These are phyloP conservation scores for Spondyliosoma cantharus DNA, from an alignment of 2,797 vertebrate genomes.

Conservation along the genomic window DNA sequence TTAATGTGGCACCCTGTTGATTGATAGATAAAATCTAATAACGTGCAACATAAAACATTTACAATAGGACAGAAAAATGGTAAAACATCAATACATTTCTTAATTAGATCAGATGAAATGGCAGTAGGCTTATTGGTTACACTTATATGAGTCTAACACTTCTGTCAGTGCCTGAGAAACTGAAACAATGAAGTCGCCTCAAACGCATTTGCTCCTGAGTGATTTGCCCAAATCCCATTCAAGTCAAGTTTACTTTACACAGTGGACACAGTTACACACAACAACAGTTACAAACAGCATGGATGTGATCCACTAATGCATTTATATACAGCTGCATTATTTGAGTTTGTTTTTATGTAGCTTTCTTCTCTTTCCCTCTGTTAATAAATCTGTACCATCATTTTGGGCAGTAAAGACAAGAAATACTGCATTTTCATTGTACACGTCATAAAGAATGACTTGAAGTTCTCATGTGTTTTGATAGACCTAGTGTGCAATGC, in stretches of 20 bases:
- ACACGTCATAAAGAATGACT: slow-evolving; percentile 1
- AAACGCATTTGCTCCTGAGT: slow-evolving; percentile 1
- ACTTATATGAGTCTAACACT: not conserved
- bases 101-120: not conserved
- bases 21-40: slow-evolving; percentile 27
- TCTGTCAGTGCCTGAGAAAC: not conserved
- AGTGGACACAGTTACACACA: slow-evolving; percentile 7
- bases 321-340: slow-evolving; percentile 28
- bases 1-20: slow-evolving; percentile 21
- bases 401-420: not conserved
- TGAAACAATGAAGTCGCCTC: not conserved
- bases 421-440: not conserved
- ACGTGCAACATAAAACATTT: not conserved
- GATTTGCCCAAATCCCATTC: not conserved
- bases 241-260: slow-evolving; percentile 17
- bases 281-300: slow-evolving; percentile 29
- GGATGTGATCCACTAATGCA: not conserved
- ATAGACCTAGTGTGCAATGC: not conserved
- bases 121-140: not conserved
- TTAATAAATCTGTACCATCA: not conserved
- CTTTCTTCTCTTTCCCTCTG: not conserved
- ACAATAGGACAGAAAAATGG: not conserved
- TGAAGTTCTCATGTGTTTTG: not conserved
- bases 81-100: slow-evolving; percentile 6
- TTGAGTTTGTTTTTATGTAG: not conserved